Percentiles rank a stretch among this genome's conserved stretches.
phyloP scores from a whole-genome alignment of 2,888 invertebrate genomes.

The Zhengitettix transpicula region DNA sequence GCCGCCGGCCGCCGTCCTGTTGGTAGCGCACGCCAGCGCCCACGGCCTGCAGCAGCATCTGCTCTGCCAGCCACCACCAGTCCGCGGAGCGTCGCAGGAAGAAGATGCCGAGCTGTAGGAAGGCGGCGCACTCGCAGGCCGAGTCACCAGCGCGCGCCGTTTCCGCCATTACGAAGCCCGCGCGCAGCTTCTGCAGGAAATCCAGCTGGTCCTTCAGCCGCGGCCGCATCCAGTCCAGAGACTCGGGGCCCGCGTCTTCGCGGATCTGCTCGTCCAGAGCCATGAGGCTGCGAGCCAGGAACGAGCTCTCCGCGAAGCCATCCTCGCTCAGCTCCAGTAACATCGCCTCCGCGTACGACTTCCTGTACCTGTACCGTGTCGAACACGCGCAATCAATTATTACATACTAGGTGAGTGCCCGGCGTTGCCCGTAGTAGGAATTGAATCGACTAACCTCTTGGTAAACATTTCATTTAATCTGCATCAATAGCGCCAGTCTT shows the following conservation, averaged over 20 bases:
- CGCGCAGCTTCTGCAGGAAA: background rate
- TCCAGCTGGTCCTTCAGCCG: background rate
- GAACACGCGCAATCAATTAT: no score
- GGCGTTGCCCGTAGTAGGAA: no score
- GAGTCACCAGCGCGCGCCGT: background rate
- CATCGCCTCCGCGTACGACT: background rate
- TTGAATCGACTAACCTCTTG: no score
- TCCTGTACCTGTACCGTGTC: background rate
- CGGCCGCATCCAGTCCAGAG: background rate
- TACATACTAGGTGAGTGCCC: no score
- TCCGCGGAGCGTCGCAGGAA: constrained; percentile 31
- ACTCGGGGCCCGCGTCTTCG: background rate
- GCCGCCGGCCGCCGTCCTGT: constrained; percentile 31
- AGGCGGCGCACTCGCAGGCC: constrained; percentile 24
- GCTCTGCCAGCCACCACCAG: constrained; percentile 40
- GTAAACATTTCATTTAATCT: no score
- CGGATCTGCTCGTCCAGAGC: background rate
- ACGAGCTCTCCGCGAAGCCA: background rate
- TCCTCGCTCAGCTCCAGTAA: background rate
- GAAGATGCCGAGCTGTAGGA: constrained; percentile 27
- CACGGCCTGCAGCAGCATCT: constrained; percentile 31
- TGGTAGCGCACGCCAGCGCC: constrained; percentile 28
- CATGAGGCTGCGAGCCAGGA: background rate
- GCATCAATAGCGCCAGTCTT: no score
- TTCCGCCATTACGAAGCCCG: background rate